Conservation (phyloP, 2,113 vertebrate species). For the Pungitius pungitius region DNA sequence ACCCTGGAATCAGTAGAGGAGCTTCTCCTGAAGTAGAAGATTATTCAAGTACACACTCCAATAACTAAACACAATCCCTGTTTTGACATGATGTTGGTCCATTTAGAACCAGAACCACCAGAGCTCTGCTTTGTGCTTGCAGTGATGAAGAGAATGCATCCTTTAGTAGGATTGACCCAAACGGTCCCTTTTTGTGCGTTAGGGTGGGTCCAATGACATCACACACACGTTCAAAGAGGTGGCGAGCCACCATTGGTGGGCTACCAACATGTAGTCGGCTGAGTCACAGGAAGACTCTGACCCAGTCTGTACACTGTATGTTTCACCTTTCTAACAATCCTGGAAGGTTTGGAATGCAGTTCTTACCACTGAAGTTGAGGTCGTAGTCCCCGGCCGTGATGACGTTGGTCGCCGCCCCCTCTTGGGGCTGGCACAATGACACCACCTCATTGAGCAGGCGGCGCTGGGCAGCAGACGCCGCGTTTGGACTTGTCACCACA, state of each 20-base stretch:
- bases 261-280: not conserved
- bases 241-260: not conserved
- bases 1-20: too few relatives aligned
- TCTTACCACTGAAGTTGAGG: conserved; percentile 95
- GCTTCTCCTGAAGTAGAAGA: too few relatives aligned
- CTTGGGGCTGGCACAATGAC: conserved; percentile 89
- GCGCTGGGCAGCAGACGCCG: conserved; percentile 72
- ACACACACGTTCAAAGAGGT: not conserved
- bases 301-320: not conserved
- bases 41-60: not conserved
- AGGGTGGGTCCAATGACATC: not conserved
- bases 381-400: conserved; percentile 95
- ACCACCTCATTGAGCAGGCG: conserved; percentile 87
- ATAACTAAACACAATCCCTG: not conserved
- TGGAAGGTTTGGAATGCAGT: not conserved
- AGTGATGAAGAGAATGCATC: too few relatives aligned
- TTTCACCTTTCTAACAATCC: not conserved
- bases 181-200: too few relatives aligned
- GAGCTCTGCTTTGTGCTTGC: too few relatives aligned
- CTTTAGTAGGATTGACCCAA: too few relatives aligned
- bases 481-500: conserved; percentile 83
- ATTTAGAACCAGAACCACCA: not conserved
- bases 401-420: conserved; percentile 87
- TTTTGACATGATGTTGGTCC: not conserved
- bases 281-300: not conserved